Evolutionary conservation across 2,888 invertebrate species (phyloP), one percentile per base, ranked within the genome.

Genomic region (Pyrochroa serraticornis): DNA sequence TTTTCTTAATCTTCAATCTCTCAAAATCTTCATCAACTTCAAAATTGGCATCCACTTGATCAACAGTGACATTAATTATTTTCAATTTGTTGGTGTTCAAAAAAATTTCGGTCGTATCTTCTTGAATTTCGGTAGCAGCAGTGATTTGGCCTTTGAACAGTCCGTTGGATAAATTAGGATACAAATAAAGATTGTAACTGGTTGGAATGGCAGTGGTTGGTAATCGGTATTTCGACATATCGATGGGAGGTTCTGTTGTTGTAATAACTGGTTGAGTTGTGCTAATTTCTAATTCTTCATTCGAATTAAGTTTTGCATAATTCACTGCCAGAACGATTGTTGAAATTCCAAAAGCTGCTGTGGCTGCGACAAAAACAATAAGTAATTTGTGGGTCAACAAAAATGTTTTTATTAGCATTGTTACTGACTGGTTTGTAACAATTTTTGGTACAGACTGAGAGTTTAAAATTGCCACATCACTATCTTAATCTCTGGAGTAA

Each of bases 181-280:
- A 79, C 32, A 93, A 77, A 45, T 80, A 81, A 2, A 93, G 78
- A 66, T 88, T 85, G 73, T 93, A 93, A 59, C 85, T 82, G 10
- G 75, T 69, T 0, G 93, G 92, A 31, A 79, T 72, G 0, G 89
- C 77, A 36, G 82, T 73, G 33, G 76, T 77, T 1, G 90, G 87
- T 7, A 93, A 75, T 6, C 86, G 77, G 58, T 82, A 80, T 51
- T 81, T 75, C 12, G 68, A 64, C 74, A 75, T 75, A 34, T 64
- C 54, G 41, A 12, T 33, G 1, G 59, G 43, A 5, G 50, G 12
- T 55, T 45, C 42, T 33, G 62, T 49, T n/a, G 63, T 62, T 9
- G 60, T 48, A n/a, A 31, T 37, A 30, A 49, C 53, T 12, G 41
- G 7, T 42, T 30, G 14, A 41, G 45, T 31, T 31, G 62, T 52